Conservation (phyloP, 2,888 invertebrate species). For the Liopterus haemorrhoidalis region DNA sequence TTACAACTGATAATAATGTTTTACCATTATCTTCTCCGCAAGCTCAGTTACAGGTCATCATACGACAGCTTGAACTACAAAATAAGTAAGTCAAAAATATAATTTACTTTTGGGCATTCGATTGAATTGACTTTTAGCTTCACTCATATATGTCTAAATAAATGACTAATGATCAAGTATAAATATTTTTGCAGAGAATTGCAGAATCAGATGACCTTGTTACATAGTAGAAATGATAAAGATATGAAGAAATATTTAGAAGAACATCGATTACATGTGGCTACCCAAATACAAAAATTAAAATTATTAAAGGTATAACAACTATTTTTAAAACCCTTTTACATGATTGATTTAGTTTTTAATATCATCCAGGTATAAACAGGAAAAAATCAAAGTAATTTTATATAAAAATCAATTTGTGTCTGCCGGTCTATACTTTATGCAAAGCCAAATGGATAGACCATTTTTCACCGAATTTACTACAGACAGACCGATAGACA, state of each 20-base stretch:
- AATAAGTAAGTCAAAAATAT: conserved; percentile 46
- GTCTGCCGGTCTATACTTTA: too few relatives aligned
- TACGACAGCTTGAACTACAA: conserved; percentile 63
- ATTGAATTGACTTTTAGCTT: conserved; percentile 1
- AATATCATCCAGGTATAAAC: too few relatives aligned
- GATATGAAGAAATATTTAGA: conserved; percentile 53
- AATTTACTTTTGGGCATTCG: background rate
- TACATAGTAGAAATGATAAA: conserved; percentile 42
- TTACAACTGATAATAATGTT: conserved; percentile 22
- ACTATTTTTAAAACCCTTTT: background rate
- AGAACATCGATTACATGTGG: conserved; percentile 57
- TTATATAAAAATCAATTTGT: too few relatives aligned
- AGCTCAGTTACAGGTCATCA: conserved; percentile 62
- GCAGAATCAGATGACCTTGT: conserved; percentile 45
- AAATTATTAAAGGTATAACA: conserved; percentile 57
- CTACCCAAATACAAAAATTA: conserved; percentile 59
- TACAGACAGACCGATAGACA: too few relatives aligned
- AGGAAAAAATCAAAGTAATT: too few relatives aligned
- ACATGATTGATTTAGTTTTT: conserved; percentile 9
- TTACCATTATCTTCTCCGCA: conserved; percentile 50
- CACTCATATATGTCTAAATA: conserved; percentile 1
- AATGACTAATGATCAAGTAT: background rate
- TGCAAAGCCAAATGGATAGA: too few relatives aligned
- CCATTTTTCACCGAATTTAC: too few relatives aligned
- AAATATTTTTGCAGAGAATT: conserved; percentile 46